These are phyloP conservation scores for Anthoptus insignis DNA, from an alignment of 2,888 invertebrate genomes.

Conservation along the genomic window DNA sequence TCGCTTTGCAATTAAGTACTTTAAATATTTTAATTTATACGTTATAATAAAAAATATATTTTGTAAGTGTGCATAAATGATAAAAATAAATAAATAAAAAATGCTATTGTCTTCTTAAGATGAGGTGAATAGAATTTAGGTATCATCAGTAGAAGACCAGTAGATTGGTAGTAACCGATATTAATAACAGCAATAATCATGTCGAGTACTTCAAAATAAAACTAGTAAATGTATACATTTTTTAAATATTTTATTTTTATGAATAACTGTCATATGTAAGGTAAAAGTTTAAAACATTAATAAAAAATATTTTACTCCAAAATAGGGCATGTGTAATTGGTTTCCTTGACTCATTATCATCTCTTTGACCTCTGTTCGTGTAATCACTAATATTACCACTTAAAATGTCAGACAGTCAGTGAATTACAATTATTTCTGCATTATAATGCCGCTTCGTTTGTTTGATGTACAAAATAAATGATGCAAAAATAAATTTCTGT, in stretches of 20 bases:
- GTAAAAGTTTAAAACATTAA: slow-evolving; percentile 40
- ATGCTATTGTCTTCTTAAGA: too few relatives aligned
- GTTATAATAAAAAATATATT: too few relatives aligned
- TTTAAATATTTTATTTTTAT: not conserved
- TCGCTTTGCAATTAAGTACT: too few relatives aligned
- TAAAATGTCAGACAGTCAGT: slow-evolving; percentile 62
- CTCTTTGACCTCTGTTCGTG: slow-evolving; percentile 43
- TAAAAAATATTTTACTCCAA: slow-evolving; percentile 26
- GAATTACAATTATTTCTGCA: slow-evolving; percentile 58
- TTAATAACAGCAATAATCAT: too few relatives aligned
- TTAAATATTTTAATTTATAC: too few relatives aligned
- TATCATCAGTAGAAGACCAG: too few relatives aligned
- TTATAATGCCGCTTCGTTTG: slow-evolving; percentile 55
- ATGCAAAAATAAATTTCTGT: slow-evolving; percentile 51
- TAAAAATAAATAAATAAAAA: too few relatives aligned
- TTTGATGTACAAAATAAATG: slow-evolving; percentile 55
- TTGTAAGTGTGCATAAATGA: too few relatives aligned
- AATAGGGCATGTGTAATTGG: slow-evolving; percentile 38
- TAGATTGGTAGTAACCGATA: too few relatives aligned
- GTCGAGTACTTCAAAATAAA: too few relatives aligned
- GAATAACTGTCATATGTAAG: slow-evolving; percentile 18
- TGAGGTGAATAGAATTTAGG: too few relatives aligned
- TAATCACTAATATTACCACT: slow-evolving; percentile 49
- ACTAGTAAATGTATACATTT: too few relatives aligned
- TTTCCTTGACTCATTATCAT: slow-evolving; percentile 44